Base-by-base conservation (phyloP, 2,888 invertebrate genomes). In the Gortyna flavago region DNA sequence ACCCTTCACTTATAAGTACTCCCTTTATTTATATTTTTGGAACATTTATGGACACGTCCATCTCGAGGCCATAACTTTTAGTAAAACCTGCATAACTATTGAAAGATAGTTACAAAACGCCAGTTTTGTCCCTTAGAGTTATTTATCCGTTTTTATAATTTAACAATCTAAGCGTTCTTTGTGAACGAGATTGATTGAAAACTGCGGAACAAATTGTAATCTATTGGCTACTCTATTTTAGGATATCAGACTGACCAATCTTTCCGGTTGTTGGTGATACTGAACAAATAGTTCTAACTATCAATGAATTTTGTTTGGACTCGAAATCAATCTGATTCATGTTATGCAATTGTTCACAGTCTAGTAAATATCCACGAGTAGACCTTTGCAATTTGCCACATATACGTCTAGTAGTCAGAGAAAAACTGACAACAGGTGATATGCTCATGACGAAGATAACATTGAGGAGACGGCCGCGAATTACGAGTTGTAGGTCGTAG, bases 181-280 rank as follows among this genome's bases (percentile, higher is more conserved):
- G 81, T 80, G 81, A 54, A 35, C 29, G 25, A 51, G 81, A 73
- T 73, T 75, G 81, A 80, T 76, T 77, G 61, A 77, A 35, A 75
- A 59, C 64, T 44, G 51, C 72, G 83, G 73, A 84, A 84, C 73
- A 29, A 84, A 83, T 79, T 62, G 73, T 75, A 48, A 57, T 29
- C 69, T 61, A 72, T 78, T 72, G 67, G 11, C 38, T 69, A 66
- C 75, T 59, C 57, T 81, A 75, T 51, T 80, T 69, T 13, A 16
- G 57, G n/a, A 11, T 75, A 80, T 81, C 65, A 8, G 38, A 35
- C 0, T 59, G 57, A 16, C 59, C 29, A 69, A 80, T 75, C 68
- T 66, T 69, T 81, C 59, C 57, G 59, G 57, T 75, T 32, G 48
- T 65, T 35, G 51, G 41, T 75, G 6, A 25, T 29, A 78, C 9